phyloP scores from a whole-genome alignment of 2,113 vertebrate species.

The Aythya baeri region DNA sequence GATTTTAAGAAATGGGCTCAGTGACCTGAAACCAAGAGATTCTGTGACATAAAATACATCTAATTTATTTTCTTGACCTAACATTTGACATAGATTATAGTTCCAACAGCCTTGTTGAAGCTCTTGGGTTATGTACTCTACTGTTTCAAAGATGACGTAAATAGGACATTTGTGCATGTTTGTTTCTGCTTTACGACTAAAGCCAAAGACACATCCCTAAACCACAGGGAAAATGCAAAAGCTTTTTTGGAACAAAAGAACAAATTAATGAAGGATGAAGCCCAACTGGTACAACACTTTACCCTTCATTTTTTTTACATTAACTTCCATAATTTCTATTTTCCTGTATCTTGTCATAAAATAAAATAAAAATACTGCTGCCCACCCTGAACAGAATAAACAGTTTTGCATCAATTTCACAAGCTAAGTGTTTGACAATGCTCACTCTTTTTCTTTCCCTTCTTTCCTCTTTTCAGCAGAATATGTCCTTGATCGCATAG shows the following conservation, averaged over 20 bases:
- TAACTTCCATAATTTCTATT: not conserved
- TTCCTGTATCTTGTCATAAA: not conserved
- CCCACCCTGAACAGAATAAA: not conserved
- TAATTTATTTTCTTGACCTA: not conserved
- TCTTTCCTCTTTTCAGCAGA: not conserved
- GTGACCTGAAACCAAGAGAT: not conserved
- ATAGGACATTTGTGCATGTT: not conserved
- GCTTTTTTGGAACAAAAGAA: not conserved
- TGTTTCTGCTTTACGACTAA: not conserved
- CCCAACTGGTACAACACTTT: no score
- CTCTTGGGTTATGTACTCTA: not conserved
- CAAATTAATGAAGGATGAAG: not conserved
- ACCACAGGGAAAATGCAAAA: not conserved
- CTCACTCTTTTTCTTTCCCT: rapidly evolving
- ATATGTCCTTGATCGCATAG: rapidly evolving
- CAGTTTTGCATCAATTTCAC: not conserved
- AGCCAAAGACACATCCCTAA: not conserved
- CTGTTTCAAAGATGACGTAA: not conserved
- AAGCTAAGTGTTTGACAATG: rapidly evolving
- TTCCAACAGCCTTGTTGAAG: not conserved
- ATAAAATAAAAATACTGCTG: not conserved
- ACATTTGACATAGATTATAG: not conserved
- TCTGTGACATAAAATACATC: not conserved
- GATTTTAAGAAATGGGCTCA: not conserved
- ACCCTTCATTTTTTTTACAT: not conserved